A percentile compares a stretch with the other conserved stretches of the same genome.
Evolutionary conservation across 2,113 vertebrate species (phyloP).

Genomic region (Axis porcinus): DNA sequence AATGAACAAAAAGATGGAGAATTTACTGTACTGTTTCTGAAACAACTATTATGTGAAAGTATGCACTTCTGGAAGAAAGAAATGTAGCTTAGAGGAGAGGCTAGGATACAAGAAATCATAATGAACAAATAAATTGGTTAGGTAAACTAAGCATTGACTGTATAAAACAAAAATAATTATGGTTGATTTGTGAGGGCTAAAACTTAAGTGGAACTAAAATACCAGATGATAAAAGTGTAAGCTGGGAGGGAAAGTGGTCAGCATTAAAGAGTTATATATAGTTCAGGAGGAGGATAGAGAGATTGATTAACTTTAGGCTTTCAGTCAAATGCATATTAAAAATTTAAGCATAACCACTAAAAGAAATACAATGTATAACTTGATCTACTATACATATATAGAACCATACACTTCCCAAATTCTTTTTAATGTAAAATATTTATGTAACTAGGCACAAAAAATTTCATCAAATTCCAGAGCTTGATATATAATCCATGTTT

Average conservation of each 20-base stretch:
- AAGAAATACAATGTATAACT: neutral
- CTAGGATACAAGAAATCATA: neutral
- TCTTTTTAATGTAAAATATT: neutral
- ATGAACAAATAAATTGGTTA: neutral
- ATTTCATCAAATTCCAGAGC: neutral
- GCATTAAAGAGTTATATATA: neutral
- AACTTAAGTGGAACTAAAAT: neutral
- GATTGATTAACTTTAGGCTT: slow-evolving; percentile 20
- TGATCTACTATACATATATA: neutral
- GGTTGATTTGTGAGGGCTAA: neutral
- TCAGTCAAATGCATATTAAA: slow-evolving; percentile 27
- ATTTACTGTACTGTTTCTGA: neutral
- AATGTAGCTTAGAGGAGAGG: neutral
- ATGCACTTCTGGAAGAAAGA: neutral
- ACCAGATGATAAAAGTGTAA: slow-evolving; percentile 20
- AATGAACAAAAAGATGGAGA: neutral
- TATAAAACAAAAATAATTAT: slow-evolving; percentile 8
- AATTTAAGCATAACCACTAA: slow-evolving; percentile 1
- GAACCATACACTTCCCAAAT: neutral
- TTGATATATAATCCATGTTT: neutral
- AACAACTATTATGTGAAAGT: neutral
- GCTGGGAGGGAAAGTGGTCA: neutral
- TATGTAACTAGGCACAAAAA: neutral
- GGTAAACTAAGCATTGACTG: neutral
- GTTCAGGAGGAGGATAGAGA: neutral